Base-by-base conservation (phyloP, 2,888 invertebrate genomes). In the Thyatira batis region DNA sequence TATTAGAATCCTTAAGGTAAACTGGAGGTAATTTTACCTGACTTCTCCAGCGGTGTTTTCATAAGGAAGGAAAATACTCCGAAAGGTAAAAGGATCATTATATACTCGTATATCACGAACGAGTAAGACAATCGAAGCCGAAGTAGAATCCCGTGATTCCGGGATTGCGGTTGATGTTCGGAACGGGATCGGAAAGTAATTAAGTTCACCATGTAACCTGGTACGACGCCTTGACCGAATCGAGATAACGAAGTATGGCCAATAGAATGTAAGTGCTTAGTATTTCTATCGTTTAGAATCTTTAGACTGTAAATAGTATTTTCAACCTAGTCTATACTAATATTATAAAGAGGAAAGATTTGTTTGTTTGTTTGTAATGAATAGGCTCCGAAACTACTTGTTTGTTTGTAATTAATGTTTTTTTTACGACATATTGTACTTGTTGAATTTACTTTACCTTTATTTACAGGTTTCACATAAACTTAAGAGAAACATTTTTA, bases 161-260 rank as follows among this genome's bases (percentile, higher is more conserved):
- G 55, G 55, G 54, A 53, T 55, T 54, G 55, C 55, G 56, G 57
- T 53, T 54, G 51, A 23, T 39, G 57, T 55, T 54, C 54, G 45
- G 43, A 21, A 21, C 39, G 55, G 57, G 62, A 67, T 67, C 58
- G 69, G 65, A 70, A 75, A 69, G 71, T 70, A 77, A 78, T 78
- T 76, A 78, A 67, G 61, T 66, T 46, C 51, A 60, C 63, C 69
- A 65, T 64, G 67, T 49, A 51, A 54, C 23, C 44, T 53, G 51
- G 30, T 59, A 52, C 53, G 60, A 53, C 51, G 23, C 13, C 48
- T 21, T 17, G 21, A 50, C 23, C n/a, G 20, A 21, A 50, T 50
- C 39, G 8, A n/a, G n/a, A 11, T 49, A n/a, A 50, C 23, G 9
- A 43, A 49, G 30, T 10, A 39, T 39, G 39, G n/a, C 6, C 23